phyloP scores from a whole-genome alignment of 2,888 invertebrate species.

The Pristionchus entomophagus region DNA sequence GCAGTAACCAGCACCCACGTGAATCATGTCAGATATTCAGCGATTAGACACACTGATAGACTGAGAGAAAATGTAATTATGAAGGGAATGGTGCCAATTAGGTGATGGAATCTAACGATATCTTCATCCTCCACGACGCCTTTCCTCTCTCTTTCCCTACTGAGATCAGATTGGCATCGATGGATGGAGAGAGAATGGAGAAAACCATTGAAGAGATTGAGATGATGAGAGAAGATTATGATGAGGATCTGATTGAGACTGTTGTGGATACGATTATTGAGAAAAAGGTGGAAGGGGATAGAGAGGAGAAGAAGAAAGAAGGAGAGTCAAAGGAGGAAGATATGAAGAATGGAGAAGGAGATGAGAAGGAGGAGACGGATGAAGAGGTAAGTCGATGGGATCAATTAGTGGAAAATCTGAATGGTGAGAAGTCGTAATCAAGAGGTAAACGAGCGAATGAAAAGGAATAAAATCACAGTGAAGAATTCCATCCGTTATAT shows the following conservation, averaged over 20 bases:
- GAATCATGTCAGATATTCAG: too few relatives aligned
- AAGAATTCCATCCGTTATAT: too few relatives aligned
- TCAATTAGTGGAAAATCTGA: too few relatives aligned
- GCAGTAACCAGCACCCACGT: too few relatives aligned
- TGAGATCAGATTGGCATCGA: not conserved
- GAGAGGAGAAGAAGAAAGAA: not conserved
- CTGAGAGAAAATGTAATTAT: too few relatives aligned
- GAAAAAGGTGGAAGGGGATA: not conserved
- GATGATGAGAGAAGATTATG: not conserved
- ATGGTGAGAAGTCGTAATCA: too few relatives aligned
- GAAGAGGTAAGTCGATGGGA: too few relatives aligned
- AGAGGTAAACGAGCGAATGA: too few relatives aligned
- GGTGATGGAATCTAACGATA: not conserved
- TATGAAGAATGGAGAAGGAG: too few relatives aligned
- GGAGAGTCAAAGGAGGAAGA: not conserved
- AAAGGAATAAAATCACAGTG: too few relatives aligned
- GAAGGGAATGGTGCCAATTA: not conserved
- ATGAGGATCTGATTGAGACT: not conserved
- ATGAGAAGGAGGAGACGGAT: not conserved
- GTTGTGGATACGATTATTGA: not conserved
- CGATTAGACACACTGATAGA: too few relatives aligned
- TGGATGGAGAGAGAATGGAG: slow-evolving; percentile 2
- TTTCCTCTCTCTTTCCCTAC: slow-evolving; percentile 17
- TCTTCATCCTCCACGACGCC: not conserved
- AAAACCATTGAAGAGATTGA: not conserved